Evolutionary conservation across 2,113 vertebrate genomes (phyloP), one percentile per base, ranked within the genome.

Genomic region (Ceuthmochares aereus): DNA sequence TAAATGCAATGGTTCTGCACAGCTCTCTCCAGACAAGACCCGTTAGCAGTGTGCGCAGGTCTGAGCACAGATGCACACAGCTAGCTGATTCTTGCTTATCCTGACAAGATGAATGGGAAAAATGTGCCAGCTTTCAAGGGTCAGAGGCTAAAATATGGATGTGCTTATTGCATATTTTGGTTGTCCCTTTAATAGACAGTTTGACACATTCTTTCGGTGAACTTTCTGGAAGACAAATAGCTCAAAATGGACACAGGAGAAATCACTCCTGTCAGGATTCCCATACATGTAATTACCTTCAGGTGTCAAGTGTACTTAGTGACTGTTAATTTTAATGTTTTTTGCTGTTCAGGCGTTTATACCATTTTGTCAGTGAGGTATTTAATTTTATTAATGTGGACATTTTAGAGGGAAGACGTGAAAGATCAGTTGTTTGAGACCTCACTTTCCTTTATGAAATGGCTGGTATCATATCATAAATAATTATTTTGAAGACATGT

Each of bases 111-210:
- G 96, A 97, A 97, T 98, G 96, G 97, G 27, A 96, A 97, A 98
- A 97, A 98, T 98, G 94, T 97, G 66, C 91, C 82, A 84, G 90
- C 68, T 96, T 98, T 96, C 94, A 84, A 77, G 94, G 94, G 96
- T 97, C 96, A 98, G 88, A 97, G 96, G 95, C 92, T 97, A 98
- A 97, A 97, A 93, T 95, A 94, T 86, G 94, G 77, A 96, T 97
- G 95, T 97, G 95, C 97, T 98, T 98, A 95, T 96, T 96, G 92
- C 37, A 64, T 97, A 80, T 95, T 97, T 95, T 93, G 64, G 40
- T 92, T 91, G 36, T 97, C 86, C 95, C 90, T 96, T 93, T 97
- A 97, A 97, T 87, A 97, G 96, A 94, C 94, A 96, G 87, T 95
- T 97, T 97, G 96, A 98, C 96, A 97, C 77, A 95, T 93, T 93